Conservation (phyloP, 2,113 vertebrate species). For the Orycteropus afer region DNA sequence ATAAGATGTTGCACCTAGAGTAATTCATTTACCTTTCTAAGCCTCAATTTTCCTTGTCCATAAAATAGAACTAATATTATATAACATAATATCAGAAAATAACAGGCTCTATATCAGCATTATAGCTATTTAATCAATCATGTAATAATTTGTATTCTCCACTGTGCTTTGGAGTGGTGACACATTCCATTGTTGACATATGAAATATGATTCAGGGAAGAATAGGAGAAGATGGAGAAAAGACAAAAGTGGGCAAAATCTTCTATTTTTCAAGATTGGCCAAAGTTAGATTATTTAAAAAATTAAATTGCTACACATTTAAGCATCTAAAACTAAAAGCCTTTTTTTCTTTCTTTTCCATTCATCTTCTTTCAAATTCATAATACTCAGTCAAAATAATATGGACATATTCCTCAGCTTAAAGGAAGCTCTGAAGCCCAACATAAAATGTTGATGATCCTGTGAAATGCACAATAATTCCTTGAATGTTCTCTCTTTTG, state of each 20-base stretch:
- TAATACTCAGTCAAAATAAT: background rate
- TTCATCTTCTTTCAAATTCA: background rate
- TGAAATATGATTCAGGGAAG: background rate
- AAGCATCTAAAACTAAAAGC: background rate
- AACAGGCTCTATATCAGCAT: background rate
- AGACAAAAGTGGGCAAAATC: background rate
- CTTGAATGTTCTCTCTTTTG: conserved; percentile 45
- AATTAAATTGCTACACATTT: background rate
- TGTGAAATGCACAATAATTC: conserved; percentile 15
- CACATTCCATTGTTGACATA: background rate
- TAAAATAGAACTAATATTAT: background rate
- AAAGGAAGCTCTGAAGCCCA: conserved; percentile 33
- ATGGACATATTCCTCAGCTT: conserved; percentile 17
- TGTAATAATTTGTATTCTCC: background rate
- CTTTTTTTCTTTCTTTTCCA: background rate
- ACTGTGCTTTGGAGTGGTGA: background rate
- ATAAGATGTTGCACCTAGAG: background rate
- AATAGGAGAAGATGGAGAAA: background rate
- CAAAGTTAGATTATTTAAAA: conserved; percentile 35
- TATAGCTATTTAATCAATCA: background rate
- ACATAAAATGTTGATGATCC: conserved; percentile 30
- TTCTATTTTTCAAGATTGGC: background rate
- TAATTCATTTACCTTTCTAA: background rate
- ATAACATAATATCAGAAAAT: background rate
- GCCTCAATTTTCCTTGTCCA: background rate